Conservation (phyloP, 2,113 vertebrate genomes). For the Craseonycteris thonglongyai region DNA sequence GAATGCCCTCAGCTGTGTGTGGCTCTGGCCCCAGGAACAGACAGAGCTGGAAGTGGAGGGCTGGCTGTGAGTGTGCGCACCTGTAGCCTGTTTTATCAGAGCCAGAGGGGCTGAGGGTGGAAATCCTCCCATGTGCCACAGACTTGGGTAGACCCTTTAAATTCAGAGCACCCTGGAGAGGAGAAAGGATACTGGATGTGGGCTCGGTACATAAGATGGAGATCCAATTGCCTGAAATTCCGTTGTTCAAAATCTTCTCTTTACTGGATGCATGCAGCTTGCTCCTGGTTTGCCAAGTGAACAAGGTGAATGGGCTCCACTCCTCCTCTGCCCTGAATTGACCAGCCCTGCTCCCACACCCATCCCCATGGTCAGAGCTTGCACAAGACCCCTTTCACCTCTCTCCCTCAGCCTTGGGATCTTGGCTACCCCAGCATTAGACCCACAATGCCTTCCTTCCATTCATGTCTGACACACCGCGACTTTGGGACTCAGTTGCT, state of each 20-base stretch:
- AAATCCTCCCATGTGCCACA: neutral
- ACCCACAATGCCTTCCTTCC: neutral
- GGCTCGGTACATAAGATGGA: neutral
- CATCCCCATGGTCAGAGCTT: neutral
- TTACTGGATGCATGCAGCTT: slow-evolving; percentile 1
- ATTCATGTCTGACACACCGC: neutral
- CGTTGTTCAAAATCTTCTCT: neutral
- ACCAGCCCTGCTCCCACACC: neutral
- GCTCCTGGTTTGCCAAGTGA: slow-evolving; percentile 19
- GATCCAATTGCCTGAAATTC: neutral
- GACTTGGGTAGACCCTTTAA: slow-evolving; percentile 27
- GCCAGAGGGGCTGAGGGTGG: neutral
- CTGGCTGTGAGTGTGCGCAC: neutral
- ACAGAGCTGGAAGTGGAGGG: fast-evolving
- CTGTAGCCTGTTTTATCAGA: neutral
- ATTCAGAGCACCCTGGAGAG: neutral
- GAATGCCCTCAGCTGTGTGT: neutral
- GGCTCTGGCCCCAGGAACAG: neutral
- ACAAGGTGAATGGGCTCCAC: slow-evolving; percentile 24
- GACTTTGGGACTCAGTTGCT: neutral
- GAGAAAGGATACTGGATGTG: neutral
- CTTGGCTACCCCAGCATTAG: too few relatives aligned
- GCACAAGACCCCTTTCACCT: too few relatives aligned
- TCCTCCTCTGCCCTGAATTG: fast-evolving
- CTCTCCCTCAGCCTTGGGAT: too few relatives aligned